These are phyloP conservation scores for Archips crataeganus DNA, from an alignment of 2,888 invertebrate species.

Conservation along the genomic window DNA sequence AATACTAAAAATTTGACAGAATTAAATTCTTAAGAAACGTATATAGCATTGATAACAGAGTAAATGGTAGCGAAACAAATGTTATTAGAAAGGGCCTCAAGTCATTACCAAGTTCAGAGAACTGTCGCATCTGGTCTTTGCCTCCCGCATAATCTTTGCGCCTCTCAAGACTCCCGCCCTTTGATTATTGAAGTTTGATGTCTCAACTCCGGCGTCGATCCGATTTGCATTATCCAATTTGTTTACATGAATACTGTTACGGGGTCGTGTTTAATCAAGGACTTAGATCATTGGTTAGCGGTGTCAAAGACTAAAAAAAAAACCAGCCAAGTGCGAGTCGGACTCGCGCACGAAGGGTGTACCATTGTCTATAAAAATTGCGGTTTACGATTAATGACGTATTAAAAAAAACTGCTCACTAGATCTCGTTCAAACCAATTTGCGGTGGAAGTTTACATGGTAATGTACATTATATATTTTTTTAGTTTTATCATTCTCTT, in stretches of 20 bases:
- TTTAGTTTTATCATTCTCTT: too few relatives aligned
- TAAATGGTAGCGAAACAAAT: background rate
- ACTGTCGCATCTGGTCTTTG: background rate
- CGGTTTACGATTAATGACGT: too few relatives aligned
- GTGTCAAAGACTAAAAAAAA: background rate
- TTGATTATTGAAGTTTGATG: conserved; percentile 84
- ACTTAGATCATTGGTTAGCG: background rate
- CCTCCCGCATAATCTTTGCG: background rate
- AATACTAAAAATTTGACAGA: too few relatives aligned
- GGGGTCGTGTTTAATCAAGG: conserved; percentile 15
- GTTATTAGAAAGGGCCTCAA: background rate
- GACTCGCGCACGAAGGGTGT: too few relatives aligned
- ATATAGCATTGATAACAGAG: too few relatives aligned
- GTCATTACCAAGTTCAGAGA: background rate
- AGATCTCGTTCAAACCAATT: too few relatives aligned
- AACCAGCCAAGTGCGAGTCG: too few relatives aligned
- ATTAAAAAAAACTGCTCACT: too few relatives aligned
- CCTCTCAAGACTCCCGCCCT: conserved; percentile 56
- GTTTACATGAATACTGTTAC: conserved; percentile 47
- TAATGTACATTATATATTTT: too few relatives aligned
- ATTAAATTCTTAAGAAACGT: too few relatives aligned
- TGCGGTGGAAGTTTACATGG: too few relatives aligned
- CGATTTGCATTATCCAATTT: conserved; percentile 81
- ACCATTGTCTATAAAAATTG: too few relatives aligned
- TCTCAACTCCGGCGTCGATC: conserved; percentile 63